Evolutionary conservation across 2,113 vertebrate species (phyloP), one percentile per base, ranked within the genome.

Genomic region (Lophotis ruficrista): DNA sequence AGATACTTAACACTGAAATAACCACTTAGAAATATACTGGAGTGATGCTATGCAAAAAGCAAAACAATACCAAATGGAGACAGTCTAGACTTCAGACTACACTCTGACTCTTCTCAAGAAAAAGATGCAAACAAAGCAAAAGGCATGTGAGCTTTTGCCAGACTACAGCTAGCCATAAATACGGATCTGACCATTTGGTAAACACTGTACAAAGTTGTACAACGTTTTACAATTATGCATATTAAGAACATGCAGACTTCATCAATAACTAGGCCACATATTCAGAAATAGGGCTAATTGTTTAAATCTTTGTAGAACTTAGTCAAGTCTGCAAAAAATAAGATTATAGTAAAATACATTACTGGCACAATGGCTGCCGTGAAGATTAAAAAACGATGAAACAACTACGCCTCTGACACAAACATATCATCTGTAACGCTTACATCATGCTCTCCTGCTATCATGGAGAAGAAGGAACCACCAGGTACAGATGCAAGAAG

Each of bases 201-300:
- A 19, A 24, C 0, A 0, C 30, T 17, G 22, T n/a, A n/a, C 7
- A 22, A 70, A 62, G 5, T 6, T 41, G 17, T 21, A 37, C 28
- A 69, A 16, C 37, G 31, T 78, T 87, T 87, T 53, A 82, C 16
- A 89, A 21, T 3, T 30, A 19, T 5, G 17, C 31, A 50, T 13
- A 20, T 53, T 57, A 80, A 91, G 27, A 89, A 45, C 20, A 57
- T 23, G 10, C 4, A 45, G n/a, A n/a, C 45, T 81, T 73, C 25
- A 54, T 58, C 62, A 83, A 37, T 51, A 85, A 61, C 7, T 35
- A 83, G 23, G 62, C 41, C 45, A 30, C 27, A 6, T 37, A 83
- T 21, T 61, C 83, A 24, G 66, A 83, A 84, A 71, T 13, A 35
- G 20, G 24, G 12, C 31, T 66, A 62, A 92, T 70, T n/a, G 38